These are phyloP conservation scores for Ophion ellenae DNA, from an alignment of 2,888 invertebrate genomes.

Conservation along the genomic window DNA sequence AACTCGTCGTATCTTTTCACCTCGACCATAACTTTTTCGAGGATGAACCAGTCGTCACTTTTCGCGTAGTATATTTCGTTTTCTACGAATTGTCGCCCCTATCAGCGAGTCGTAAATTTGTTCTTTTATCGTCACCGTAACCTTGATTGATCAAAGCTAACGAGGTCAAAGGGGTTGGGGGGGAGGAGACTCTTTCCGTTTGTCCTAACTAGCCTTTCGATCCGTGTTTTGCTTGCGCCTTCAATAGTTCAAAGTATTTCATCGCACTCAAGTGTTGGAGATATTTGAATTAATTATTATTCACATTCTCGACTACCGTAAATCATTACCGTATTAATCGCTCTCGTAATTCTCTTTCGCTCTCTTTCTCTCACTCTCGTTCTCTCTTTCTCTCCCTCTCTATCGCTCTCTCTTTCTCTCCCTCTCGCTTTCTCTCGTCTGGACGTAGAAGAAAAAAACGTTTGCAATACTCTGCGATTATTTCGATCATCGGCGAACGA, in stretches of 20 bases:
- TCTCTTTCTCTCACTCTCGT: slow-evolving; percentile 7
- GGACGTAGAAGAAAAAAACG: not conserved
- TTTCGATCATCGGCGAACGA: not conserved
- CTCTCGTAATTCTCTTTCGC: slow-evolving; percentile 4
- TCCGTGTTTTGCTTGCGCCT: slow-evolving; percentile 12
- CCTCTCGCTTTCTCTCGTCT: not conserved
- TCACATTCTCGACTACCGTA: not conserved
- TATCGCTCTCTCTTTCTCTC: not conserved
- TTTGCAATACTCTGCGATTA: not conserved
- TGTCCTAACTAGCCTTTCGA: slow-evolving; percentile 52
- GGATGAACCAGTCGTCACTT: slow-evolving; percentile 12
- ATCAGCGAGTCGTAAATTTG: not conserved
- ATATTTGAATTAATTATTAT: slow-evolving; percentile 24
- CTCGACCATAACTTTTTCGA: not conserved
- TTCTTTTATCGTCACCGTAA: slow-evolving; percentile 28
- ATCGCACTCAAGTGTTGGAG: not conserved
- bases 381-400: not conserved
- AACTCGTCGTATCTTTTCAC: not conserved
- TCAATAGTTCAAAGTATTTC: slow-evolving; percentile 3
- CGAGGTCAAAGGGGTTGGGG: slow-evolving; percentile 12
- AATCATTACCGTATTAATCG: not conserved
- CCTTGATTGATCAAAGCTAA: slow-evolving; percentile 56
- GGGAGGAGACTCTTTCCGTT: not conserved
- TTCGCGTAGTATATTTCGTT: not conserved
- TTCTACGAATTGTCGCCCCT: not conserved